Evolutionary conservation across 2,888 invertebrate species (phyloP), one percentile per base, ranked within the genome.

Genomic region (Eupithecia abbreviata): DNA sequence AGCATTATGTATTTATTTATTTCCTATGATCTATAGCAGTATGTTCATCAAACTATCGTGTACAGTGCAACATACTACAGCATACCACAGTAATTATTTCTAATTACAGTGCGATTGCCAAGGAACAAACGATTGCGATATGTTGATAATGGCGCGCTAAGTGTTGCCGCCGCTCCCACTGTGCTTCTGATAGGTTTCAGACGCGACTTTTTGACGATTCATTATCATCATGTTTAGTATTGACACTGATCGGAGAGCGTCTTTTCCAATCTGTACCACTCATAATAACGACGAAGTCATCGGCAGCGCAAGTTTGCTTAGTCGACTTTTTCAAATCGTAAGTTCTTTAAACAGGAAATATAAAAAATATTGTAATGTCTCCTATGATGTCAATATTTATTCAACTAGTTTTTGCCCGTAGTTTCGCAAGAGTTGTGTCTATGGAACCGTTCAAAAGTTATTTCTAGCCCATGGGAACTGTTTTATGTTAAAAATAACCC

Each of bases 101-200:
- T 82, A 84, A 85, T 84, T 84, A 82, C 82, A 47, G 72, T 75
- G 77, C 80, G 78, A 80, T 80, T 78, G 80, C 76, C 74, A 80
- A 80, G 79, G 77, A 80, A 79, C 80, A 81, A 78, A 79, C 79
- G 80, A 77, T 80, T 79, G 80, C 79, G 67, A 79, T 75, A 76
- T 77, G 79, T 78, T 80, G 79, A 81, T 82, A 82, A 82, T 82
- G 72, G 71, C 49, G 70, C 67, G 78, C 80, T 82, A 82, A 82
- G 82, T 82, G 81, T 81, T 80, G 78, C 80, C 79, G 75, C 73
- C 79, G 77, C 77, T 75, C 79, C 79, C 72, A 71, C 76, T 76
- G 72, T 70, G 76, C 74, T 74, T 70, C 45, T 72, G 51, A 62
- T 62, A 42, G 30, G 45, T 65, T 71, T 72, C 0, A 7, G 65